Conservation (phyloP, 2,888 invertebrate species). For the Tholera decimalis region DNA sequence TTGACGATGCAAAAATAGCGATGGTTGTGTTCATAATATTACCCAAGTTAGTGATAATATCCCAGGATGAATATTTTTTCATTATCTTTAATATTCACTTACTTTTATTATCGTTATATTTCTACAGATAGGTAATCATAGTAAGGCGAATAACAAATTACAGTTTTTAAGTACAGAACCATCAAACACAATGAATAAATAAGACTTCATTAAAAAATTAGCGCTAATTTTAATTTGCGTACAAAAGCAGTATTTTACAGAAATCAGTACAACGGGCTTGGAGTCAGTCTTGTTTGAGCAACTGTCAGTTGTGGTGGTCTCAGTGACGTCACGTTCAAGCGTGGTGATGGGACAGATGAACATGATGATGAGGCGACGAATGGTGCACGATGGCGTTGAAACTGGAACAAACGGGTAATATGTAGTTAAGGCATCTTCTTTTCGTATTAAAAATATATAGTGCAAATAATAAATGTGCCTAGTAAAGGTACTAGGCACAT, state of each 20-base stretch:
- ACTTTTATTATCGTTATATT: too few relatives aligned
- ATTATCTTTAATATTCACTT: not conserved
- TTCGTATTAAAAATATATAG: too few relatives aligned
- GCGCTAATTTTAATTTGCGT: constrained; percentile 61
- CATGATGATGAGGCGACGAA: constrained; percentile 89
- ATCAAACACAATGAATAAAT: not conserved
- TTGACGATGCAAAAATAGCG: too few relatives aligned
- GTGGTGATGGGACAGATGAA: constrained; percentile 86
- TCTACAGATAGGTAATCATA: not conserved
- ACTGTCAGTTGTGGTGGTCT: constrained; percentile 23
- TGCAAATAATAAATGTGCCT: too few relatives aligned
- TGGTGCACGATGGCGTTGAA: constrained; percentile 92
- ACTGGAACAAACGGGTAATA: constrained; percentile 78
- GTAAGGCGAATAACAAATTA: not conserved
- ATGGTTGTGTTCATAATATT: too few relatives aligned
- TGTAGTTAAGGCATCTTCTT: not conserved
- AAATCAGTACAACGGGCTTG: constrained; percentile 39
- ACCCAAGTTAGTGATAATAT: too few relatives aligned
- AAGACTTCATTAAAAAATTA: constrained; percentile 27
- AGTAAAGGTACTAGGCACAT: too few relatives aligned
- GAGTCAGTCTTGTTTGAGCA: constrained; percentile 47
- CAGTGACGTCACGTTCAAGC: constrained; percentile 64
- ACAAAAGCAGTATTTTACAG: constrained; percentile 37
- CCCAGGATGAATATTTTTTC: too few relatives aligned
- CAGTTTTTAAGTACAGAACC: not conserved